These are phyloP conservation scores for Cryptoprocta ferox DNA, from an alignment of 2,797 vertebrate genomes.

Conservation along the genomic window DNA sequence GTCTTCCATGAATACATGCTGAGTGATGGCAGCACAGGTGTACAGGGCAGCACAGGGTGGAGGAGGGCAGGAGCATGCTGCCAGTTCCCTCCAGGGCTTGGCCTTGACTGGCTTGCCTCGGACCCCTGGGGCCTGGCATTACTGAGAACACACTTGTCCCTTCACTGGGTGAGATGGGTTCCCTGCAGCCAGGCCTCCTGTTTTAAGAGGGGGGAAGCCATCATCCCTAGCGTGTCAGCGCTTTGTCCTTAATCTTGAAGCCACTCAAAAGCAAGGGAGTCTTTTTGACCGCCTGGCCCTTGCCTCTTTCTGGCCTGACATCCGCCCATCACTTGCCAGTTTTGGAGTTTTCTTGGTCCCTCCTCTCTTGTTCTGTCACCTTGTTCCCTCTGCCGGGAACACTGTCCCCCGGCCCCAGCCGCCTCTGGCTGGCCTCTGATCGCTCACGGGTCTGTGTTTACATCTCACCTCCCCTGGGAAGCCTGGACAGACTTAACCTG, in stretches of 20 bases:
- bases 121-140: neutral
- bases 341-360: neutral
- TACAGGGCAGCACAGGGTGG: rapidly evolving
- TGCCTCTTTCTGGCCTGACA: neutral
- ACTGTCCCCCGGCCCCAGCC: neutral
- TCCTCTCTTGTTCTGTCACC: neutral
- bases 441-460: neutral
- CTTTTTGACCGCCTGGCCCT: neutral
- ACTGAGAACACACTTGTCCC: neutral
- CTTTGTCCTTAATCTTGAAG: rapidly evolving
- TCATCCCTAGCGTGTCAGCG: neutral
- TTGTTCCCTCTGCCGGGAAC: neutral
- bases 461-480: neutral
- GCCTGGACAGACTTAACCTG: neutral
- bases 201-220: neutral
- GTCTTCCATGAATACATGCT: rapidly evolving
- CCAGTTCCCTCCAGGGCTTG: too few species aligned
- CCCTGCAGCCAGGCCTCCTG: neutral
- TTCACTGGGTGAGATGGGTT: neutral
- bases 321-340: neutral
- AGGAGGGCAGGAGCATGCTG: too few species aligned
- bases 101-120: neutral
- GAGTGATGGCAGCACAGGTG: neutral
- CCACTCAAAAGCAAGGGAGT: neutral
- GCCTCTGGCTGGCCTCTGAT: neutral